Percentiles rank a stretch among this genome's conserved stretches.
Evolutionary conservation across 2,797 vertebrate species (phyloP).

Genomic region (Coilia nasus): DNA sequence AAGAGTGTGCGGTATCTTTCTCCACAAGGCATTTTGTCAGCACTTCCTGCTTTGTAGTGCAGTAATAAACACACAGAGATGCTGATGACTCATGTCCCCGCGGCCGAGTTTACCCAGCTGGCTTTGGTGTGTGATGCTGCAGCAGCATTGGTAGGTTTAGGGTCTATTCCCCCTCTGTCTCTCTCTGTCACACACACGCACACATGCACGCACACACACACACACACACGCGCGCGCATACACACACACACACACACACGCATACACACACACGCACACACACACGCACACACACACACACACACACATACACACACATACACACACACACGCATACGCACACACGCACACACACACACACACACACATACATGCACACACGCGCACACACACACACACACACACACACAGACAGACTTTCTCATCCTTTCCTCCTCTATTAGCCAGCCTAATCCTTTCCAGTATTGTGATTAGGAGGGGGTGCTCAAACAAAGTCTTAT

Average conservation of each 20-base stretch:
- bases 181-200: not conserved
- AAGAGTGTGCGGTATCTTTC: too few relatives aligned
- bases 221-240: too few relatives aligned
- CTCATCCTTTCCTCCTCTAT: not conserved
- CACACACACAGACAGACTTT: not conserved
- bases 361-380: not conserved
- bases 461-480: not conserved
- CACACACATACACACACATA: too few relatives aligned
- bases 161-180: not conserved
- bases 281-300: too few relatives aligned
- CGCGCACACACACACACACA: not conserved
- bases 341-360: too few relatives aligned
- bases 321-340: too few relatives aligned
- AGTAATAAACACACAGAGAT: not conserved
- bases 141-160: not conserved
- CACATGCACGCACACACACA: too few relatives aligned
- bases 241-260: too few relatives aligned
- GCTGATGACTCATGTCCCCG: not conserved
- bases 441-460: not conserved
- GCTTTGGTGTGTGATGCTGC: not conserved
- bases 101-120: not conserved
- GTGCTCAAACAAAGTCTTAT: slow-evolving; percentile 25
- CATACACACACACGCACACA: too few relatives aligned
- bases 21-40: not conserved
- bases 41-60: not conserved